These are phyloP conservation scores for Noctua janthe DNA, from an alignment of 2,888 invertebrate species.

Conservation along the genomic window DNA sequence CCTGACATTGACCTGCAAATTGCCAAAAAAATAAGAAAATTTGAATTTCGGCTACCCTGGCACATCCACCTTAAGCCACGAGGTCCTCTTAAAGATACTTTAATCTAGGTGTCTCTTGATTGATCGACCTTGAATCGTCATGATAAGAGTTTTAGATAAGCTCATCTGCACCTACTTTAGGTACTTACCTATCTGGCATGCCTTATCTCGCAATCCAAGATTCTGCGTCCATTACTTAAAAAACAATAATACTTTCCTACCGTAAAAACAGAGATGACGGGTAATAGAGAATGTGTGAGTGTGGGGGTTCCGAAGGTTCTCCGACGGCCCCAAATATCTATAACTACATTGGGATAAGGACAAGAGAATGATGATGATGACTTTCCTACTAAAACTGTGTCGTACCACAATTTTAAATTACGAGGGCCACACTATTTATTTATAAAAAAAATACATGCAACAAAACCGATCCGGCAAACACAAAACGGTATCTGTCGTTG, in stretches of 20 bases:
- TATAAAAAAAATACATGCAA: neutral
- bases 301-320: neutral
- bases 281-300: too few species aligned
- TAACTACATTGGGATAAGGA: neutral
- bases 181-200: neutral
- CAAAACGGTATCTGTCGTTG: neutral
- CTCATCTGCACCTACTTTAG: neutral
- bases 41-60: too few species aligned
- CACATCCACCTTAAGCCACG: neutral
- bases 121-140: conserved; percentile 33
- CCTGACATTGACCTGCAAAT: too few species aligned
- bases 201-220: conserved; percentile 22
- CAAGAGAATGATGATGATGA: neutral
- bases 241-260: neutral
- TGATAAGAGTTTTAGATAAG: conserved; percentile 30
- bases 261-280: neutral
- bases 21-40: too few species aligned
- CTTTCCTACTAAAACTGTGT: neutral
- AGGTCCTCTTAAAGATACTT: neutral
- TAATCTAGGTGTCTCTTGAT: neutral
- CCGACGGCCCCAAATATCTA: neutral
- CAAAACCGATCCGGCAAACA: neutral
- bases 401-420: neutral
- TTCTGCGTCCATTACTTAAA: neutral
- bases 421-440: neutral